These are phyloP conservation scores for Myiozetetes cayanensis DNA, from an alignment of 2,113 vertebrate genomes.

Conservation along the genomic window DNA sequence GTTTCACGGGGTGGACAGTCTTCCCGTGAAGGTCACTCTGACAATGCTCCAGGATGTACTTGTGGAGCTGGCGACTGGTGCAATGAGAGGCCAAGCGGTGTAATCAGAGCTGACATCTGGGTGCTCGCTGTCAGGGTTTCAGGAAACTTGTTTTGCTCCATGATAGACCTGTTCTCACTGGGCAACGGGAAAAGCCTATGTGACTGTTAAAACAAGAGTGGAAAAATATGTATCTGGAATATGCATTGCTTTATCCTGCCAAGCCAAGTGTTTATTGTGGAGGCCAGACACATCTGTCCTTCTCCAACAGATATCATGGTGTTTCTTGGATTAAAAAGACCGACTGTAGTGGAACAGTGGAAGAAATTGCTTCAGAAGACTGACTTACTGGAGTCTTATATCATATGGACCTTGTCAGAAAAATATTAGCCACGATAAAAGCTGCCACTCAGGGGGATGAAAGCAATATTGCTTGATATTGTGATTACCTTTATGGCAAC, in stretches of 20 bases:
- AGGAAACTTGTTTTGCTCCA: constrained; percentile 42
- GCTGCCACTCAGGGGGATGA: not conserved
- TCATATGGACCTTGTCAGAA: constrained; percentile 12
- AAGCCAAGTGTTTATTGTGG: constrained; percentile 64
- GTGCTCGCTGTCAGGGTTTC: constrained; percentile 34
- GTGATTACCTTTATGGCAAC: not conserved
- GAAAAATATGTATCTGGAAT: constrained; percentile 67
- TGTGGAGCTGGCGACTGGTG: not conserved
- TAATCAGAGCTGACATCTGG: constrained; percentile 55
- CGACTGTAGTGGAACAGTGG: constrained; percentile 22
- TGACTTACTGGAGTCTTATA: constrained; percentile 29
- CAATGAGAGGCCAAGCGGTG: not conserved
- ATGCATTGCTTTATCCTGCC: constrained; percentile 51
- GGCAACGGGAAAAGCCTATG: constrained; percentile 34
- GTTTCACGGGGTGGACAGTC: not conserved
- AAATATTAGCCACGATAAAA: constrained; percentile 26
- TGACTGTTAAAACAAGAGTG: constrained; percentile 61
- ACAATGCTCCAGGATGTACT: constrained; percentile 41
- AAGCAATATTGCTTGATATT: constrained; percentile 6
- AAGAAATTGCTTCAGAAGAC: constrained; percentile 61
- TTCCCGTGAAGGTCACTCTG: constrained; percentile 37
- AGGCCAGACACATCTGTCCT: constrained; percentile 62
- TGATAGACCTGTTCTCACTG: constrained; percentile 30
- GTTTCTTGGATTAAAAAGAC: constrained; percentile 62
- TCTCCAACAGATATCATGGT: constrained; percentile 57